A percentile compares a stretch with the other conserved stretches of the same genome.
These are phyloP conservation scores for Aphodius sticticus DNA, from an alignment of 2,888 invertebrate genomes.

Conservation along the genomic window DNA sequence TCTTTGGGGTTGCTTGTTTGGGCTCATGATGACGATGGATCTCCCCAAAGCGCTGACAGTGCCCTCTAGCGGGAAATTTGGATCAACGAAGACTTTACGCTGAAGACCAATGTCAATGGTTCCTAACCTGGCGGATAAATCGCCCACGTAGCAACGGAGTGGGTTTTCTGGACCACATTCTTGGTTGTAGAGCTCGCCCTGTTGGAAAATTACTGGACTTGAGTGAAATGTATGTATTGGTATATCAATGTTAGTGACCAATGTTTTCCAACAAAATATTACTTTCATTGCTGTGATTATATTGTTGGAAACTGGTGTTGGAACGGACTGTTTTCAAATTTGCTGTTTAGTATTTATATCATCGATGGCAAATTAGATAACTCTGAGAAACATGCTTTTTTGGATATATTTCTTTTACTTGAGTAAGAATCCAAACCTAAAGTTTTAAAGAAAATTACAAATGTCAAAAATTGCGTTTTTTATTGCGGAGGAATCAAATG, in stretches of 20 bases:
- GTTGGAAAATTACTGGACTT: conserved; percentile 40
- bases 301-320: not conserved
- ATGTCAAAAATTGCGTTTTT: too few relatives aligned
- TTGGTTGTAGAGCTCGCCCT: conserved; percentile 84
- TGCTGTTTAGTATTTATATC: not conserved
- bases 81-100: conserved; percentile 81
- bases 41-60: conserved; percentile 80
- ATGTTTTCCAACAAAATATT: not conserved
- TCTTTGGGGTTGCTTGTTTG: conserved; percentile 73
- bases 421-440: too few relatives aligned
- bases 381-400: too few relatives aligned
- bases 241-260: not conserved
- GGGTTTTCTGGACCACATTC: conserved; percentile 92
- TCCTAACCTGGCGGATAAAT: conserved; percentile 84
- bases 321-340: not conserved
- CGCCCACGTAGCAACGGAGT: conserved; percentile 89
- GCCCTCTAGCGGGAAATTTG: conserved; percentile 87
- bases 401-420: too few relatives aligned
- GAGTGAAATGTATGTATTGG: not conserved
- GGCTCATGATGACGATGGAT: conserved; percentile 84
- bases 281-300: conserved; percentile 29
- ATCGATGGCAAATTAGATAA: conserved; percentile 11
- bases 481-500: too few relatives aligned
- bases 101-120: conserved; percentile 82
- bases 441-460: too few relatives aligned